phyloP scores from a whole-genome alignment of 53 echinoderm and acorn worm species.

The Crossaster papposus region DNA sequence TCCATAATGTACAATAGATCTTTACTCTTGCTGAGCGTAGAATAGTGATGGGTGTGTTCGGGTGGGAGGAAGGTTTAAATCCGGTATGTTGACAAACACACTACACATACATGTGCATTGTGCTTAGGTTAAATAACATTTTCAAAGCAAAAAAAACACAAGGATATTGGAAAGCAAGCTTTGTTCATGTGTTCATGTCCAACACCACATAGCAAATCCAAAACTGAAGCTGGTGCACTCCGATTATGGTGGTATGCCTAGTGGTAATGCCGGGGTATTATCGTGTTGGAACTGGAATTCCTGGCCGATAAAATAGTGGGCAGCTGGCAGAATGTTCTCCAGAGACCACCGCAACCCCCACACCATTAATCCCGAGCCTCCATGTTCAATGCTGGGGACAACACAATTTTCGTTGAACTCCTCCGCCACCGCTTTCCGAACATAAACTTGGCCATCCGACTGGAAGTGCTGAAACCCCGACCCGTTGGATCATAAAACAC shows the following conservation, averaged over 20 bases:
- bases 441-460: background rate
- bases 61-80: background rate
- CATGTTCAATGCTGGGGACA: constrained; percentile 24
- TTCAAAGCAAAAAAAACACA: background rate
- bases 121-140: background rate
- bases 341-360: background rate
- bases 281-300: constrained; percentile 50
- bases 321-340: constrained; percentile 38
- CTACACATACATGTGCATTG: background rate
- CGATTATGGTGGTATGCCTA: too few relatives aligned
- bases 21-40: background rate
- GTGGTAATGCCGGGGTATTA: too few relatives aligned
- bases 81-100: background rate
- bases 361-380: constrained; percentile 13
- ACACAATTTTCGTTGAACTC: background rate
- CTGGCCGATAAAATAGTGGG: constrained; percentile 27
- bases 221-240: too few relatives aligned
- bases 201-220: too few relatives aligned
- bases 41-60: background rate
- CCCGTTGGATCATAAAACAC: constrained; percentile 29
- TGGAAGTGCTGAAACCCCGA: constrained; percentile 2
- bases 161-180: too few relatives aligned
- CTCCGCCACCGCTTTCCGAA: background rate
- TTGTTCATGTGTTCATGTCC: too few relatives aligned
- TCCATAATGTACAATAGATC: background rate